A percentile compares a stretch with the other conserved stretches of the same genome.
These are phyloP conservation scores for Erythrolamprus reginae DNA, from an alignment of 2,113 vertebrate genomes.

Conservation along the genomic window DNA sequence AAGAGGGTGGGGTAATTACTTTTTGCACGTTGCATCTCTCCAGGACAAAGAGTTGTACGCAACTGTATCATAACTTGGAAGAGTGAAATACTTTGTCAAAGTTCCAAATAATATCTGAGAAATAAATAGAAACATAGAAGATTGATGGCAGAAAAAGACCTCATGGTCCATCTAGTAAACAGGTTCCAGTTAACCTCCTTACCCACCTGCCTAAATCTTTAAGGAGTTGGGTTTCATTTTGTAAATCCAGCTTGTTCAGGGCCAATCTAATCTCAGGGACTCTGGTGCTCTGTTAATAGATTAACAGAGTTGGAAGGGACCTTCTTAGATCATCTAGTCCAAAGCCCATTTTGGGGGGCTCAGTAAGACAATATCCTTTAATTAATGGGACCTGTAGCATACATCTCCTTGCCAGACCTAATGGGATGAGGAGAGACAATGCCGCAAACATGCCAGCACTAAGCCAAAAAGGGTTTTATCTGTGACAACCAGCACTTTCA, in stretches of 20 bases:
- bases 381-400: not conserved
- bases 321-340: no score
- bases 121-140: no score
- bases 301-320: no score
- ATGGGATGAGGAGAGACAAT: not conserved
- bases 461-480: not conserved
- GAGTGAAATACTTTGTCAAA: no score
- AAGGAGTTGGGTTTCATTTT: not conserved
- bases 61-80: no score
- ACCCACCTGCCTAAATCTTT: not conserved
- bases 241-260: not conserved
- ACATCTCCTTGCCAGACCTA: not conserved
- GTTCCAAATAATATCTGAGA: no score
- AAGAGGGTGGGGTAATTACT: not conserved
- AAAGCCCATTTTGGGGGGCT: not conserved
- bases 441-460: not conserved
- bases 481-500: not conserved
- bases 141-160: no score
- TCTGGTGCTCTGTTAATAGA: no score
- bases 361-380: not conserved
- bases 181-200: not conserved
- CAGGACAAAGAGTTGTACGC: not conserved
- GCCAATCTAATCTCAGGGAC: not conserved
- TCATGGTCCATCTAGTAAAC: no score
- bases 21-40: not conserved